Percentiles rank a stretch among this genome's conserved stretches.
phyloP scores from a whole-genome alignment of 37 sponge, comb jelly and placozoan genomes.

The Tethya wilhelma region DNA sequence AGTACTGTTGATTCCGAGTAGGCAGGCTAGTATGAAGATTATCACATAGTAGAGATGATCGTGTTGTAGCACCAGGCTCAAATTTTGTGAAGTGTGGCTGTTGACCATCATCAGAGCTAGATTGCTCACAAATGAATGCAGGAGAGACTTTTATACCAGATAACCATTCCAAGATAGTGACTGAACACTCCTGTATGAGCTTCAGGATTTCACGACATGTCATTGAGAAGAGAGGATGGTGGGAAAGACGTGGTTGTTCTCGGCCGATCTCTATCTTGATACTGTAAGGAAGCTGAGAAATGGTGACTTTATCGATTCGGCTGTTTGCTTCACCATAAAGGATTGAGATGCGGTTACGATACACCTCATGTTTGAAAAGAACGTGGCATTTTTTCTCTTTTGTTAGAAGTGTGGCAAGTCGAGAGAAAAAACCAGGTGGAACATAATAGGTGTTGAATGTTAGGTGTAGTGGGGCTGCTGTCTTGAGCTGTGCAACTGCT shows the following conservation, averaged over 20 bases:
- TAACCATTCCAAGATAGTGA: slow-evolving; percentile 8
- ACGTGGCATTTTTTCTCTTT: not conserved
- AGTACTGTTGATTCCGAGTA: not conserved
- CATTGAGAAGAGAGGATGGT: not conserved
- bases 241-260: not conserved
- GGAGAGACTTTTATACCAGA: slow-evolving; percentile 5
- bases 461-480: slow-evolving; percentile 37
- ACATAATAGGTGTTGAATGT: slow-evolving; percentile 37
- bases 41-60: not conserved
- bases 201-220: slow-evolving; percentile 4
- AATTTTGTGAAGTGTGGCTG: not conserved
- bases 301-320: slow-evolving; percentile 27
- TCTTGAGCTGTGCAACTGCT: too few relatives aligned
- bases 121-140: slow-evolving; percentile 10
- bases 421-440: slow-evolving; percentile 61
- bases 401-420: slow-evolving; percentile 32
- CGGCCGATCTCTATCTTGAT: slow-evolving; percentile 25
- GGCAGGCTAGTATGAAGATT: not conserved
- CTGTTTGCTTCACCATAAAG: slow-evolving; percentile 6
- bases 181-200: not conserved
- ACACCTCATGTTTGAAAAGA: slow-evolving; percentile 19
- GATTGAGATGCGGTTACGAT: slow-evolving; percentile 27
- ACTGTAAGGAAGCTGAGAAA: not conserved
- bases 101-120: not conserved
- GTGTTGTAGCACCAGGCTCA: not conserved